Percentiles rank a stretch among this genome's conserved stretches.
Conservation (phyloP, 2,888 invertebrate genomes). For the Tuberolachnus salignus region DNA sequence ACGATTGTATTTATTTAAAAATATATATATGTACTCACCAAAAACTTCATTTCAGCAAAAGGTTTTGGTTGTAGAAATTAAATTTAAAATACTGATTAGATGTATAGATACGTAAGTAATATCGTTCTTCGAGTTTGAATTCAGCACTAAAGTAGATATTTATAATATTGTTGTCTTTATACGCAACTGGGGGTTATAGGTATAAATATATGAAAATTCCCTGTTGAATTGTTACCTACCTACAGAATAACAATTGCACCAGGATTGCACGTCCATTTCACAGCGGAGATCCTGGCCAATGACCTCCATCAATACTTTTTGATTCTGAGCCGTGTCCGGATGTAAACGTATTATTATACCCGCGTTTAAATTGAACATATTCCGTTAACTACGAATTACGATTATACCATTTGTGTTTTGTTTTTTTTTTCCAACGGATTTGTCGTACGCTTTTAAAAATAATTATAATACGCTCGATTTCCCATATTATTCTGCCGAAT, state of each 20-base stretch:
- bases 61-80: not conserved
- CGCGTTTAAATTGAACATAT: no score
- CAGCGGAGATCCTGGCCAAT: constrained; percentile 29
- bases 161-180: not conserved
- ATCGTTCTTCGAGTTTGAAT: not conserved
- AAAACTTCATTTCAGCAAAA: constrained; percentile 24
- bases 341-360: no score
- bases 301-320: constrained; percentile 19
- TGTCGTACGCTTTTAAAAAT: no score
- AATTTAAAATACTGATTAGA: not conserved
- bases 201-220: constrained; percentile 8
- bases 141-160: not conserved
- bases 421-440: no score
- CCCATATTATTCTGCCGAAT: no score
- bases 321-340: no score
- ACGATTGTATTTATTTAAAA: no score
- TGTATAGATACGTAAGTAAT: not conserved
- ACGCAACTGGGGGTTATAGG: not conserved
- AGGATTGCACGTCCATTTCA: constrained; percentile 7
- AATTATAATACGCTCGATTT: no score
- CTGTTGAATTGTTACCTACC: not conserved
- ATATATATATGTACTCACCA: constrained; percentile 32
- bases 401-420: no score
- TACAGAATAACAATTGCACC: not conserved
- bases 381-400: no score